These are phyloP conservation scores for Pardosa pseudoannulata DNA, from an alignment of 2,888 invertebrate species.

Conservation along the genomic window DNA sequence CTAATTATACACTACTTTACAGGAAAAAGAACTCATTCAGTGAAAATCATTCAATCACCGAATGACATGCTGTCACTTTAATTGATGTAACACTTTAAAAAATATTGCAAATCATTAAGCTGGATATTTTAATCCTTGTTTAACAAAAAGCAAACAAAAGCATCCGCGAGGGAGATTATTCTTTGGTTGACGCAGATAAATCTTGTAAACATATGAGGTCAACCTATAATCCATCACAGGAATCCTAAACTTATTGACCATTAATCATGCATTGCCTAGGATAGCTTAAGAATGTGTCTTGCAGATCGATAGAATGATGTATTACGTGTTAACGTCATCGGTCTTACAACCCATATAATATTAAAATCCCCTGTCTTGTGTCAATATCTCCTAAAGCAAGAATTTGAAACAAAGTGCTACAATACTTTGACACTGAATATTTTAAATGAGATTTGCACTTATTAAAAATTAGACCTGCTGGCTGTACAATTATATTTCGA, in stretches of 20 bases:
- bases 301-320: not conserved
- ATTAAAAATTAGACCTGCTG: too few relatives aligned
- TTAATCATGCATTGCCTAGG: conserved; percentile 6
- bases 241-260: conserved; percentile 2
- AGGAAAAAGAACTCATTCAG: too few relatives aligned
- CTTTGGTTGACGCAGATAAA: not conserved
- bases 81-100: too few relatives aligned
- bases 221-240: not conserved
- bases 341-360: not conserved
- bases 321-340: not conserved
- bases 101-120: not conserved
- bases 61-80: too few relatives aligned
- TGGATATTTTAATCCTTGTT: not conserved
- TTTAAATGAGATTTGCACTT: too few relatives aligned
- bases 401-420: not conserved
- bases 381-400: not conserved
- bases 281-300: conserved; percentile 3
- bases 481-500: too few relatives aligned
- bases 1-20: too few relatives aligned
- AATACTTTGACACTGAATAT: not conserved
- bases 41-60: too few relatives aligned
- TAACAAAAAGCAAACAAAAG: not conserved
- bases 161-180: not conserved
- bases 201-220: conserved; percentile 10
- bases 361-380: not conserved